These are phyloP conservation scores for Glyptemys insculpta DNA, from an alignment of 2,797 vertebrate genomes.

Conservation along the genomic window DNA sequence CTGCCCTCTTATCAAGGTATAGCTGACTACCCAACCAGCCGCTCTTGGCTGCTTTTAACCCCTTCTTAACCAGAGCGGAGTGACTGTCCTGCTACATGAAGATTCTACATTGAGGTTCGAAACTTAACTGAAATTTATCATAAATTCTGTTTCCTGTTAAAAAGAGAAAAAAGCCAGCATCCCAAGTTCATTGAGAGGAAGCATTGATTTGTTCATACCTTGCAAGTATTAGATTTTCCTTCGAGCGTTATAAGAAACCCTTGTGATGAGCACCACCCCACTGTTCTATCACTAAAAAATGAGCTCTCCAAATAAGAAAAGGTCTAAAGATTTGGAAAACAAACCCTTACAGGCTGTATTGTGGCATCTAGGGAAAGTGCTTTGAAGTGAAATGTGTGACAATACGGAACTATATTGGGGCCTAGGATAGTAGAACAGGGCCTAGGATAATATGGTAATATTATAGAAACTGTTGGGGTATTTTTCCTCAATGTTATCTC, in stretches of 20 bases:
- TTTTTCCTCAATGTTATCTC: neutral
- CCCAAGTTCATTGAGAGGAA: rapidly evolving
- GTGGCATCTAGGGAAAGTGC: neutral
- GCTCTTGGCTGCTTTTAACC: too few relatives aligned
- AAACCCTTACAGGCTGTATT: neutral
- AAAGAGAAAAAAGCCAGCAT: rapidly evolving
- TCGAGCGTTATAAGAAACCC: rapidly evolving
- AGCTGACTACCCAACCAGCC: too few relatives aligned
- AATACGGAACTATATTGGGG: neutral
- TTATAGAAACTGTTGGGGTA: neutral
- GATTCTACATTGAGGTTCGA: neutral
- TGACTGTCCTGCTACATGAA: neutral
- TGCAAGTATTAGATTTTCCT: neutral
- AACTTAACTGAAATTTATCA: neutral
- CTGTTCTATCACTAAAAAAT: rapidly evolving
- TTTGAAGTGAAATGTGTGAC: neutral
- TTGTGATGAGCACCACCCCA: neutral
- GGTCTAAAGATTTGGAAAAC: neutral
- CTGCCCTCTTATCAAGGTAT: too few relatives aligned
- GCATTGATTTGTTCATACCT: neutral
- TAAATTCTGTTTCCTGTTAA: neutral
- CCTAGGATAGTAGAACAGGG: neutral
- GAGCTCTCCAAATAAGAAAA: neutral
- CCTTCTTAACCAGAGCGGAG: too few relatives aligned
- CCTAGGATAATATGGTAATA: neutral